These are phyloP conservation scores for Lingula anatina DNA, from an alignment of 2,888 invertebrate genomes.

Conservation along the genomic window DNA sequence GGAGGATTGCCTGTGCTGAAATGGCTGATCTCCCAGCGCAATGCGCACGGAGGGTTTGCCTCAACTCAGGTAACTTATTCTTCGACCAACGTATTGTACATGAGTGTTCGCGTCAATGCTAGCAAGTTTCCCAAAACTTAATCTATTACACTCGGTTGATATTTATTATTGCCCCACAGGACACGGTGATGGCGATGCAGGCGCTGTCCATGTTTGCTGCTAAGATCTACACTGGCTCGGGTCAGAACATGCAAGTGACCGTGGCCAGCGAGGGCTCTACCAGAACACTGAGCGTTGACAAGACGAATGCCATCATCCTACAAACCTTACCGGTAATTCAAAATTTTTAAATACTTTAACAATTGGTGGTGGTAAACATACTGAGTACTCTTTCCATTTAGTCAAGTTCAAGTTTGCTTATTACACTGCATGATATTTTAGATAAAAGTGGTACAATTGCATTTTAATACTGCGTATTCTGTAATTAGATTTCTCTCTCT, in stretches of 20 bases:
- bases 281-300: slow-evolving; percentile 28
- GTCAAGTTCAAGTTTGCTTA: too few species aligned
- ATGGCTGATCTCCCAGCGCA: background rate
- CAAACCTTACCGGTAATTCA: slow-evolving; percentile 41
- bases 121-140: background rate
- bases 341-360: too few species aligned
- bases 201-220: background rate
- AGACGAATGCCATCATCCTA: slow-evolving; percentile 40
- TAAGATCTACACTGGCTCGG: slow-evolving; percentile 25
- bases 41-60: background rate
- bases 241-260: slow-evolving; percentile 25
- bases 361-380: too few species aligned
- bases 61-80: background rate
- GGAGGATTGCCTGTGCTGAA: background rate
- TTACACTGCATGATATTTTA: too few species aligned
- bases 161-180: background rate
- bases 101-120: background rate
- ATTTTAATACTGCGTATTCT: too few species aligned
- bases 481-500: too few species aligned
- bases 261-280: slow-evolving; percentile 18
- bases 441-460: too few species aligned
- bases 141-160: background rate
- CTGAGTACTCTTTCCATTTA: too few species aligned
- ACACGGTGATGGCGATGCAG: background rate
- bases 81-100: too few species aligned